A percentile compares a stretch with the other conserved stretches of the same genome.
Evolutionary conservation across 2,113 vertebrate species (phyloP).

Genomic region (Microcebus griseorufus): DNA sequence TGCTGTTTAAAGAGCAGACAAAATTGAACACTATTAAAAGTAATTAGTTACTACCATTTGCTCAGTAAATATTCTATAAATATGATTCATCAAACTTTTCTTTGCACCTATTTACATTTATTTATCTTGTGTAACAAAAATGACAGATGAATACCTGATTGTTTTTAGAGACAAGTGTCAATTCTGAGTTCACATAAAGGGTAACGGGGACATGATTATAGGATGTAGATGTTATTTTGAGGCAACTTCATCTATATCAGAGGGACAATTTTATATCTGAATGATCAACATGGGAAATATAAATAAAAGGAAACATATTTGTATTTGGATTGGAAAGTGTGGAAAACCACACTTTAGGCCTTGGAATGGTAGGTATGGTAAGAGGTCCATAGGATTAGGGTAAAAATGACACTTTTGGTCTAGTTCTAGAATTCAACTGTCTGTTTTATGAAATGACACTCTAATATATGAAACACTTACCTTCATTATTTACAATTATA

Average conservation of each 20-base stretch:
- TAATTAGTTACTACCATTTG: constrained; percentile 62
- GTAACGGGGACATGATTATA: not conserved
- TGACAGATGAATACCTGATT: constrained; percentile 45
- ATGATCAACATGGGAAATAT: not conserved
- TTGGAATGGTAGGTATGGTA: not conserved
- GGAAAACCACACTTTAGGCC: not conserved
- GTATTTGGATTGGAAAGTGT: not conserved
- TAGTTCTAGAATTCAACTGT: constrained; percentile 58
- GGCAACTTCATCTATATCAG: not conserved
- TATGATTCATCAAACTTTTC: constrained; percentile 50
- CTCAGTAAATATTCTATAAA: constrained; percentile 65
- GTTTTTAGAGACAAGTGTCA: constrained; percentile 27
- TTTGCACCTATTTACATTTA: constrained; percentile 55
- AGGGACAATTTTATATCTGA: constrained; percentile 15
- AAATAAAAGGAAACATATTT: not conserved
- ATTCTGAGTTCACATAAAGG: constrained; percentile 6
- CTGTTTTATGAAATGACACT: constrained; percentile 33
- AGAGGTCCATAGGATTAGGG: not conserved
- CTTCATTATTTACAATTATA: constrained; percentile 94
- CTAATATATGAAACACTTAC: constrained; percentile 82
- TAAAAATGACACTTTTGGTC: constrained; percentile 46
- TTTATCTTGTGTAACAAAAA: constrained; percentile 53
- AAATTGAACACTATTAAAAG: constrained; percentile 50
- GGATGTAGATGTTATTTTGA: not conserved
- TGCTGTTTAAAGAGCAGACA: constrained; percentile 61